Base-by-base conservation (phyloP, 2,797 vertebrate genomes). In the Crenuchus spilurus region DNA sequence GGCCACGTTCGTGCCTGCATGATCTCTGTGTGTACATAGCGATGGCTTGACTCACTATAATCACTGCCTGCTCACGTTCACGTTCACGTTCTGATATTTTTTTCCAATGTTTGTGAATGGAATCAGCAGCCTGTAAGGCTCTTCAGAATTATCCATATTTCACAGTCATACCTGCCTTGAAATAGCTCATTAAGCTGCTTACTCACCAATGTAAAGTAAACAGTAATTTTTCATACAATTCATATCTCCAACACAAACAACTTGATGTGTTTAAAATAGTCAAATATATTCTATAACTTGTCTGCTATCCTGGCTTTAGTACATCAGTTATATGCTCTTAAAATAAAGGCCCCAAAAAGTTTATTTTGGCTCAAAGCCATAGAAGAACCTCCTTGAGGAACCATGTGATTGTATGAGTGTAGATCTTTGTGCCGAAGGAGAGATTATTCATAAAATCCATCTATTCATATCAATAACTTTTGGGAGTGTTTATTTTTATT, bases 141-240 rank as follows among this genome's bases (percentile, higher is more conserved):
- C 67, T 76, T 84, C 78, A 41, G 51, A 33, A 82, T 78, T 70
- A 9, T 65, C 39, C 68, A 37, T 65, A 22, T 80, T 64, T 13
- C 80, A 89, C 78, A 28, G 24, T 16, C 37, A 72, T 30, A 28
- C 35, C 42, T 48, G n/a, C 28, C n/a, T 33, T 31, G 9, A 31
- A n/a, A 28, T n/a, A 41, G 55, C 30, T 18, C 14, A 22, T 22
- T 4, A 28, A 52, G 6, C 4, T 52, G 49, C 57, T 37, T 42
- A 22, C 37, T 76, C 61, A 49, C 42, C 67, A 84, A 84, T 33
- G 22, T 0, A 86, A 88, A 86, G 86, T 83, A 86, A 65, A 62
- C 70, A n/a, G n/a, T n/a, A n/a, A n/a, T n/a, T n/a, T n/a, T n/a
- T n/a, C n/a, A n/a, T n/a, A 66, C 65, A 69, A 76, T 58, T 33